These are phyloP conservation scores for Ennomos fuscantarius DNA, from an alignment of 2,888 invertebrate species.

Conservation along the genomic window DNA sequence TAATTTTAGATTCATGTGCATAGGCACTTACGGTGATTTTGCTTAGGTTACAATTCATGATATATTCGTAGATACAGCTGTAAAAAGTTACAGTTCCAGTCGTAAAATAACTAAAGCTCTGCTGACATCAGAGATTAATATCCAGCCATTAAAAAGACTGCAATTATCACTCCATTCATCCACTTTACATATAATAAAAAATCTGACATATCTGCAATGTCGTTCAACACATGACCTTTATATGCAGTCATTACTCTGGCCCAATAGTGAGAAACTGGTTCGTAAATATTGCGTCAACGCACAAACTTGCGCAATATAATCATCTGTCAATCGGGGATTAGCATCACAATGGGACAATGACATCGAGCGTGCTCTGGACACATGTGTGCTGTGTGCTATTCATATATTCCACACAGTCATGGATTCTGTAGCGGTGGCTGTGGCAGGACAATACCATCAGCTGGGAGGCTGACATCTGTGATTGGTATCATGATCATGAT, in stretches of 20 bases:
- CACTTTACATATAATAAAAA: constrained; percentile 13
- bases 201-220: constrained; percentile 22
- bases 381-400: constrained; percentile 10
- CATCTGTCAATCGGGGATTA: constrained; percentile 77
- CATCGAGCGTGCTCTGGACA: constrained; percentile 39
- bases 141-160: too few species aligned
- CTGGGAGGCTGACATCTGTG: neutral
- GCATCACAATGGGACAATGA: constrained; percentile 76
- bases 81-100: too few species aligned
- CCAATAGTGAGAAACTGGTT: constrained; percentile 47
- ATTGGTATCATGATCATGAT: constrained; percentile 1
- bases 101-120: too few species aligned
- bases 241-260: constrained; percentile 40
- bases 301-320: constrained; percentile 61
- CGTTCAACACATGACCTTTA: constrained; percentile 50
- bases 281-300: constrained; percentile 48
- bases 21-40: too few species aligned
- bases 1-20: too few species aligned
- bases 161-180: constrained; percentile 10
- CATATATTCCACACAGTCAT: too few species aligned
- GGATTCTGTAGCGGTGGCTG: too few species aligned
- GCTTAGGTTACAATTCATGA: too few species aligned
- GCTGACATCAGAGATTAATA: too few species aligned
- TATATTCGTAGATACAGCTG: too few species aligned
- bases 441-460: neutral